These are phyloP conservation scores for Phylloscopus collybita DNA, from an alignment of 2,797 vertebrate species.

Conservation along the genomic window DNA sequence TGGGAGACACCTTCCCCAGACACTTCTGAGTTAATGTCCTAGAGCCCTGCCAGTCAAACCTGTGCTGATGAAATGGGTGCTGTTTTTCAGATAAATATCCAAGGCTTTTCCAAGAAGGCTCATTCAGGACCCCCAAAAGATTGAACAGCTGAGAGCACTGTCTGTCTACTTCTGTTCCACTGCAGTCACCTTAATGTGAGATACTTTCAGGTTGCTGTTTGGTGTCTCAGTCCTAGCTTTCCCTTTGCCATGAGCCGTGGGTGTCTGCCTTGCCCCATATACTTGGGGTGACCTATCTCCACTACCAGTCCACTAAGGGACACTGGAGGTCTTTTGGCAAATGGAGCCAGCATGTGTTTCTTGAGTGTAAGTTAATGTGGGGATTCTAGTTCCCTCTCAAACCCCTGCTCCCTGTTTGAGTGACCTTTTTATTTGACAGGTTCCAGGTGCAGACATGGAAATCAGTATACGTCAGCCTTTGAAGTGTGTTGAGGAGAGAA, in stretches of 20 bases:
- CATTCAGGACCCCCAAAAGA: fast-evolving
- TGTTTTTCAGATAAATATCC: not conserved
- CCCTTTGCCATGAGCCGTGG: not conserved
- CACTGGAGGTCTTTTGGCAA: not conserved
- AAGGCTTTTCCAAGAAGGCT: not conserved
- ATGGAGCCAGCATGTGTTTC: not conserved
- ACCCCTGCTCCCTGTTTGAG: not conserved
- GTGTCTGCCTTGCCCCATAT: not conserved
- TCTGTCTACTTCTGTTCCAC: not conserved
- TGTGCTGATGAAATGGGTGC: not conserved
- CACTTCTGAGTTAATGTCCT: not conserved
- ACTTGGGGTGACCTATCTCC: not conserved
- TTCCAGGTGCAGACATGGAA: not conserved
- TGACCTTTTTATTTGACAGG: not conserved
- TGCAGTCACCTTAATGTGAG: not conserved
- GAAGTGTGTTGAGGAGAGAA: slow-evolving; percentile 2
- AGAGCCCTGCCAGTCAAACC: not conserved
- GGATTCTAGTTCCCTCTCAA: not conserved
- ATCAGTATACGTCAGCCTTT: not conserved
- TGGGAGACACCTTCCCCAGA: not conserved
- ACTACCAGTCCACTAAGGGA: not conserved
- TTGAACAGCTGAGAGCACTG: not conserved
- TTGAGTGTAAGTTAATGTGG: not conserved
- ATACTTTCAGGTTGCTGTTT: not conserved
- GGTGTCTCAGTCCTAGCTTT: not conserved